Evolutionary conservation across 2,888 invertebrate species (phyloP).

Genomic region (Malthinus flaveolus): DNA sequence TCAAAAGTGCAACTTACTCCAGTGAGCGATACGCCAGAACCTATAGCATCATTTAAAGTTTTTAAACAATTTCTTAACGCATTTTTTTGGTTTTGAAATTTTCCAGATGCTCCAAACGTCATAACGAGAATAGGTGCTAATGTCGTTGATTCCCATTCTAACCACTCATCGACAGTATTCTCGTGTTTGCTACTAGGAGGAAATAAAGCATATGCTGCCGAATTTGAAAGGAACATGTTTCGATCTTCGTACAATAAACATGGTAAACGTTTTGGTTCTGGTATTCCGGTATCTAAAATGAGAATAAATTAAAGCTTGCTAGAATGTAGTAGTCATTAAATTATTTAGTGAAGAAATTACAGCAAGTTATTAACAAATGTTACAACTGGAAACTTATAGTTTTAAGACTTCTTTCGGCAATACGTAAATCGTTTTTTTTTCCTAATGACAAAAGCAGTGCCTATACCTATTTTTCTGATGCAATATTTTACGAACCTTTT

Average conservation of each 20-base stretch:
- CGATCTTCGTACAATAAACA: constrained; percentile 64
- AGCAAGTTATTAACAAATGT: too few relatives aligned
- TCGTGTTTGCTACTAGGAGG: constrained; percentile 48
- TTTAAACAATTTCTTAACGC: constrained; percentile 60
- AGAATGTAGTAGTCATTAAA: too few relatives aligned
- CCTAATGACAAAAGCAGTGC: too few relatives aligned
- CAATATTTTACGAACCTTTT: constrained; percentile 57
- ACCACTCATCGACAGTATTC: constrained; percentile 59
- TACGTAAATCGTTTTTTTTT: constrained; percentile 28
- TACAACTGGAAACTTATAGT: too few relatives aligned
- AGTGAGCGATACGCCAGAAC: constrained; percentile 60
- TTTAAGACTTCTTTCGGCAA: constrained; percentile 28
- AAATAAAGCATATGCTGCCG: constrained; percentile 67
- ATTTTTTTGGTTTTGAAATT: constrained; percentile 60
- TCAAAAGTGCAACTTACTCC: constrained; percentile 55
- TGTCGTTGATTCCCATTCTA: constrained; percentile 68
- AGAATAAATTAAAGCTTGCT: constrained; percentile 2
- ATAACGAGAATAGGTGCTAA: constrained; percentile 63
- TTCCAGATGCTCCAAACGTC: constrained; percentile 57
- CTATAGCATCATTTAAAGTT: constrained; percentile 60
- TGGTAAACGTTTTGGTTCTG: constrained; percentile 66
- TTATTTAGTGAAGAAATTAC: too few relatives aligned
- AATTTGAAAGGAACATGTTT: constrained; percentile 72
- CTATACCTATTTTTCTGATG: background rate
- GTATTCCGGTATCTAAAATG: constrained; percentile 29